Evolutionary conservation across 2,888 invertebrate genomes (phyloP).

Genomic region (Elgonia sp.): DNA sequence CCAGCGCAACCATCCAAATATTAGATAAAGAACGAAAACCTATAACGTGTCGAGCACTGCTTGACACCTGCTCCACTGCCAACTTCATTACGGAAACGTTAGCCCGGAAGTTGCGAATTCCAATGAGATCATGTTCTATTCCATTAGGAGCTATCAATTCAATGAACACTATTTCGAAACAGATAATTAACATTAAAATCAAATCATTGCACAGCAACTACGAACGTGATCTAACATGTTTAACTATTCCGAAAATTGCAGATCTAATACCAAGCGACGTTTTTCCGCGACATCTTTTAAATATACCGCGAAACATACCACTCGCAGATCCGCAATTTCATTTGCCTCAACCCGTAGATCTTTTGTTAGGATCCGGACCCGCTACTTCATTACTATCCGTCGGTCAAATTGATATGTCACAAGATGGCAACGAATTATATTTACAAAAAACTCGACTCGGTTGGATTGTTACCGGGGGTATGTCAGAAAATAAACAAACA

Average conservation of each 20-base stretch:
- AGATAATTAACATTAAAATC: no score
- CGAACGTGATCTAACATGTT: constrained; percentile 4
- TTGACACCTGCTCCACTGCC: no score
- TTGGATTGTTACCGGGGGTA: background rate
- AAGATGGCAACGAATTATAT: background rate
- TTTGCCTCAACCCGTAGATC: constrained; percentile 4
- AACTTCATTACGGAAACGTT: no score
- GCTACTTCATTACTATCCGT: constrained; percentile 17
- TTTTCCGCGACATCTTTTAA: background rate
- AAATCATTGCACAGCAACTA: no score
- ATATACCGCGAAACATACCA: constrained; percentile 19
- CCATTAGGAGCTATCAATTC: no score
- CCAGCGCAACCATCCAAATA: no score
- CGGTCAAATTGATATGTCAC: constrained; percentile 14
- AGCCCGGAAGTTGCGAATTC: no score
- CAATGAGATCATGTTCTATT: no score
- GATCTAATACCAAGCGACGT: background rate
- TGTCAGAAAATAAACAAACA: no score
- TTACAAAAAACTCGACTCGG: constrained; percentile 19
- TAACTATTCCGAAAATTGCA: background rate
- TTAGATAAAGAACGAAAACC: no score
- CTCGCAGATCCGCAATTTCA: constrained; percentile 36
- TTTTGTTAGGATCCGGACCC: constrained; percentile 9
- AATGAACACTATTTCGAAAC: no score
- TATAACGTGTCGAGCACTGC: no score